These are phyloP conservation scores for Pseudonaja textilis DNA, from an alignment of 2,113 vertebrate species.

Conservation along the genomic window DNA sequence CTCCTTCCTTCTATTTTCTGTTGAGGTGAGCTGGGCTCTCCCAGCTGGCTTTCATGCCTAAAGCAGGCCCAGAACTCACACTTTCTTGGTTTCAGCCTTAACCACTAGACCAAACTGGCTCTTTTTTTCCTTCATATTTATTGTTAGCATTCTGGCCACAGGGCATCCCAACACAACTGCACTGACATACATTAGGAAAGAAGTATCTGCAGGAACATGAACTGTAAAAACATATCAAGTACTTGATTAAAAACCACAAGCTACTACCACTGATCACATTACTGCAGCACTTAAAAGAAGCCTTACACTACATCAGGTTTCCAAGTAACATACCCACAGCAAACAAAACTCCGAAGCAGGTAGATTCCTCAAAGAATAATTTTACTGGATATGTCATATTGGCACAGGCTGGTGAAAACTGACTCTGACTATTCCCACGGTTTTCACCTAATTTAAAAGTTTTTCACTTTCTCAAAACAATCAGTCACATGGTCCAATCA, in stretches of 20 bases:
- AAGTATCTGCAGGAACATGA: background rate
- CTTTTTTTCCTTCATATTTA: background rate
- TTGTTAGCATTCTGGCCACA: background rate
- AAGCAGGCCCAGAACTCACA: background rate
- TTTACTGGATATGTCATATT: no score
- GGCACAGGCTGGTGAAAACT: no score
- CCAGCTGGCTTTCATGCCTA: background rate
- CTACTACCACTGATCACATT: background rate
- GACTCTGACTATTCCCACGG: no score
- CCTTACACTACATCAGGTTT: background rate
- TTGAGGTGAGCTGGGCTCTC: background rate
- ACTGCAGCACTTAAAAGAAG: background rate
- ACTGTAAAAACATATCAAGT: background rate
- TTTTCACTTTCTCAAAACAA: no score
- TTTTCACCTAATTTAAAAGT: no score
- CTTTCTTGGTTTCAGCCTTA: background rate
- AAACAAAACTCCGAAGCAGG: no score
- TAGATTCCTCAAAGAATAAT: no score
- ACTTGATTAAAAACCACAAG: accelerated
- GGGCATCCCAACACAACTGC: background rate
- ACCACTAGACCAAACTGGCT: background rate
- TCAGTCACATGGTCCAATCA: no score
- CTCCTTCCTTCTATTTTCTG: background rate
- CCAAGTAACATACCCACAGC: no score
- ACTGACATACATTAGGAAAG: background rate